Evolutionary conservation across 2,797 vertebrate genomes (phyloP).

Genomic region (Synanceia verrucosa): DNA sequence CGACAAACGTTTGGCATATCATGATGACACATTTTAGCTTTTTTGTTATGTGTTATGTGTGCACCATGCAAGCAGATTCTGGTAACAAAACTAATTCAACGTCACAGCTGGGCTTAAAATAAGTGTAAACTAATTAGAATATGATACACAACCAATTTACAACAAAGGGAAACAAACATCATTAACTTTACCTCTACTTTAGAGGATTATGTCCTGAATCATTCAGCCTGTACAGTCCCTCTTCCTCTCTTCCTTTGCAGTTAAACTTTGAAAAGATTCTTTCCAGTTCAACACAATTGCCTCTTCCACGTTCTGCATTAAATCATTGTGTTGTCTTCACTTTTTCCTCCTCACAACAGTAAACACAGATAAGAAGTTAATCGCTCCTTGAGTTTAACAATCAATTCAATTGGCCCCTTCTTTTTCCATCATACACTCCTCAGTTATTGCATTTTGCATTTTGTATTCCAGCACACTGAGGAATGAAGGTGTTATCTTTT

Average conservation of each 20-base stretch:
- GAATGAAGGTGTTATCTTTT: constrained; percentile 40
- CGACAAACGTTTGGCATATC: too few relatives aligned
- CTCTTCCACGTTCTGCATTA: not conserved
- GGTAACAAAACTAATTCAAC: too few relatives aligned
- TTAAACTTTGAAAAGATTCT: not conserved
- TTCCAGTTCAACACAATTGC: not conserved
- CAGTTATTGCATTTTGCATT: constrained; percentile 36
- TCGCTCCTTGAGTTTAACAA: constrained; percentile 25
- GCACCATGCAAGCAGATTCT: too few relatives aligned
- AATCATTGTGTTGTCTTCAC: constrained; percentile 13
- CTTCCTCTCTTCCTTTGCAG: not conserved
- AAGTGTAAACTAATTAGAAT: too few relatives aligned
- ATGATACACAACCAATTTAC: too few relatives aligned
- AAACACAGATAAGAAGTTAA: constrained; percentile 41
- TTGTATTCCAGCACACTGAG: not conserved
- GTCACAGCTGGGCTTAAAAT: too few relatives aligned
- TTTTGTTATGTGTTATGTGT: too few relatives aligned
- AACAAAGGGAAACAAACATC: too few relatives aligned
- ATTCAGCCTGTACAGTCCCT: not conserved
- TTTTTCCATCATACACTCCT: constrained; percentile 7
- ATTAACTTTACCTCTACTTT: too few relatives aligned
- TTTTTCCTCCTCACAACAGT: not conserved
- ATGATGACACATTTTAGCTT: too few relatives aligned
- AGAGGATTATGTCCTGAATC: too few relatives aligned
- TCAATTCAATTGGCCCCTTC: constrained; percentile 15